Percentiles rank a stretch among this genome's conserved stretches.
Evolutionary conservation across 2,797 vertebrate species (phyloP).

Genomic region (Siniperca scherzeri): DNA sequence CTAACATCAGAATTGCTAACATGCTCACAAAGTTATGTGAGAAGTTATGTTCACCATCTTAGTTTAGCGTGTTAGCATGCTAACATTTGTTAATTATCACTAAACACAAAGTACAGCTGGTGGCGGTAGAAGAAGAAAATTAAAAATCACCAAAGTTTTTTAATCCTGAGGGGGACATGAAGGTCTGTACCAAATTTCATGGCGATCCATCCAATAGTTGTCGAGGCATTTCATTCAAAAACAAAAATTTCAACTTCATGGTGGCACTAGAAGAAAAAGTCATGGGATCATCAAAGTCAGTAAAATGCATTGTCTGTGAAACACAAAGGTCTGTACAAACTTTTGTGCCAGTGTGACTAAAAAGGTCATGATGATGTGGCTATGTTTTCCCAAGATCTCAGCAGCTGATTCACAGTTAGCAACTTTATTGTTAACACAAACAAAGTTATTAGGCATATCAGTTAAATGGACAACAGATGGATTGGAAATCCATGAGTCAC

Average conservation of each 20-base stretch:
- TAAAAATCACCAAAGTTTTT: too few relatives aligned
- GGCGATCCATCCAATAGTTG: too few relatives aligned
- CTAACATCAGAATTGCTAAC: neutral
- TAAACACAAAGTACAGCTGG: too few relatives aligned
- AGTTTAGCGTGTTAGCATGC: neutral
- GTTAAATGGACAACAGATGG: neutral
- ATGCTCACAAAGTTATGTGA: neutral
- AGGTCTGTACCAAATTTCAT: too few relatives aligned
- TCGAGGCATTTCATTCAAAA: too few relatives aligned
- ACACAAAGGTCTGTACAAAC: neutral
- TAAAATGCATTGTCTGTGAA: too few relatives aligned
- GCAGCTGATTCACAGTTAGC: neutral
- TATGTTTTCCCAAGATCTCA: neutral
- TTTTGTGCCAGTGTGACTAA: neutral
- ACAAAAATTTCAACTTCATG: neutral
- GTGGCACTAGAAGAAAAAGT: too few relatives aligned
- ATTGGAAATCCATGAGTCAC: slow-evolving; percentile 11
- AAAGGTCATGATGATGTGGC: neutral
- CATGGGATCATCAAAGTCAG: neutral
- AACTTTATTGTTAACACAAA: neutral
- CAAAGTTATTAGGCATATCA: neutral
- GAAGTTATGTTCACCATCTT: too few relatives aligned
- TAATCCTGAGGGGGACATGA: too few relatives aligned
- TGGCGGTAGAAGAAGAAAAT: too few relatives aligned
- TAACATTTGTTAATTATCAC: too few relatives aligned